Base-by-base conservation (phyloP, 2,888 invertebrate genomes). In the Calliopum simillimum region DNA sequence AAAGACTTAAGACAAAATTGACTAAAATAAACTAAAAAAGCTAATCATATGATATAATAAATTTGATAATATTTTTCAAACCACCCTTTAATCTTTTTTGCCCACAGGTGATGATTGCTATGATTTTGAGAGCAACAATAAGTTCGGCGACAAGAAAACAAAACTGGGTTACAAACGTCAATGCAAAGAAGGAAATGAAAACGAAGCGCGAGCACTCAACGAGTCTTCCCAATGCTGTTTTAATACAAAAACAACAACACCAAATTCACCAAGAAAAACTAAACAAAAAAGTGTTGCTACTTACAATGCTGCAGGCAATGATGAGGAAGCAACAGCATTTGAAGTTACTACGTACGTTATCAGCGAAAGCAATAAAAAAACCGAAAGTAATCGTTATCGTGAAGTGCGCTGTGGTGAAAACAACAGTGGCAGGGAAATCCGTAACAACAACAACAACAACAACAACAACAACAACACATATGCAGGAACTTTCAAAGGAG, bases 401-500 rank as follows among this genome's bases (percentile, higher is more conserved):
- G 69, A 69, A 47, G 43, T 46, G n/a, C n/a, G n/a, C n/a, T n/a
- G n/a, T 56, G 47, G 69, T 55, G 55, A n/a, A 13, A 14, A 41
- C 23, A 49, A 14, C 19, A 49, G 49, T 19, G 14, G n/a, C 11
- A 21, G 46, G 46, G 47, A 43, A 41, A 41, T 23, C 23, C 19
- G 68, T 41, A 53, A 64, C 33, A 49, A 1, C n/a, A 49, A 4
- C n/a, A 49, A 4, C 55, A 46, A 25, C 11, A 14, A 8, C 4
- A n/a, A 49, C 16, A 19, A 6, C 51, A 51, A n/a, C 51, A 25
- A 23, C 23, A 70, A 73, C 73, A 64, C 51, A 66, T 73, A 74
- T 78, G 70, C 72, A 77, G 78, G 76, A 71, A 75, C 68, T 75
- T 59, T 69, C 68, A 68, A 73, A 68, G 62, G 71, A 72, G 65